Evolutionary conservation across 2,797 vertebrate genomes (phyloP).

Genomic region (Oceanodroma leucorhoa): DNA sequence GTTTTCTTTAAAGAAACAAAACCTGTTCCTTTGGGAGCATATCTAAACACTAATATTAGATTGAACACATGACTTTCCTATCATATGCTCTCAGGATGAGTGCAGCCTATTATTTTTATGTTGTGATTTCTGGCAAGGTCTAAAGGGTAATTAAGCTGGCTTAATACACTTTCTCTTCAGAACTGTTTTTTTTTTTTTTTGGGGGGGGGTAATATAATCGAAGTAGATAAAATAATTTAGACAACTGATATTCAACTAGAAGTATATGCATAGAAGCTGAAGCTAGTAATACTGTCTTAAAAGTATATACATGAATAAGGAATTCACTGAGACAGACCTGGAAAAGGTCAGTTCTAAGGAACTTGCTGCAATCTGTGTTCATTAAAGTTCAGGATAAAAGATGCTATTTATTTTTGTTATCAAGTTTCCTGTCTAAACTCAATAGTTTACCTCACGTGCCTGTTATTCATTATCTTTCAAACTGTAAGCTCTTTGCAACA

Average conservation of each 20-base stretch:
- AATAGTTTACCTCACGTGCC: neutral
- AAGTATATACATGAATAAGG: neutral
- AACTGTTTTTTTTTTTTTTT: neutral
- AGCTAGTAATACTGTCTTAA: neutral
- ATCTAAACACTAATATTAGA: neutral
- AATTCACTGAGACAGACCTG: neutral
- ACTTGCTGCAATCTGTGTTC: neutral
- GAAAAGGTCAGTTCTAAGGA: neutral
- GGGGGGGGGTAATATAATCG: neutral
- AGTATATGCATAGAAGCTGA: neutral
- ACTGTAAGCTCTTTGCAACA: neutral
- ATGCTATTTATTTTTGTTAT: slow-evolving; percentile 53
- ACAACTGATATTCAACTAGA: neutral
- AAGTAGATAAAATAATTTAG: neutral
- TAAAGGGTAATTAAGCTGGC: slow-evolving; percentile 54
- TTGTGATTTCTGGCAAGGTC: neutral
- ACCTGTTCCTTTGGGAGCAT: neutral
- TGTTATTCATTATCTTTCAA: neutral
- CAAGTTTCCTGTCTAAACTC: neutral
- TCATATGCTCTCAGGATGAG: neutral
- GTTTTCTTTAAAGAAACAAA: neutral
- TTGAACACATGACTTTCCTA: neutral
- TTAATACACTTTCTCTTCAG: slow-evolving; percentile 30
- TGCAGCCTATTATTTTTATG: neutral
- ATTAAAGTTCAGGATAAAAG: neutral